Conservation (phyloP, 1,140 invertebrate genomes). For the Asbolus verrucosus region DNA sequence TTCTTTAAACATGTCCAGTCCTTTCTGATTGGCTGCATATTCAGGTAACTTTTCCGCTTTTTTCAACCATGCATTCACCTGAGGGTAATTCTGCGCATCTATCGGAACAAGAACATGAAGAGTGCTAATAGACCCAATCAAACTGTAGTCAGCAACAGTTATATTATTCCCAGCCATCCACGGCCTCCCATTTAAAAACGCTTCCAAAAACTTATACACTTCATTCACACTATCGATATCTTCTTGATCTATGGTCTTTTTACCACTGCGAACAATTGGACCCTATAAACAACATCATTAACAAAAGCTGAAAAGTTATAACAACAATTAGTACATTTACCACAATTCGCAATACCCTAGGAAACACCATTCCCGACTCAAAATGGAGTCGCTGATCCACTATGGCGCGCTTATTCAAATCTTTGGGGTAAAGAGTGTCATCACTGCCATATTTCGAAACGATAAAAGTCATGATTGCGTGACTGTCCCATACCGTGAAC, state of each 20-base stretch:
- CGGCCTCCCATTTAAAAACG: slow-evolving; percentile 45
- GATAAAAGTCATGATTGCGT: slow-evolving; percentile 72
- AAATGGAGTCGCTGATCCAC: slow-evolving; percentile 70
- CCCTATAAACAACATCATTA: slow-evolving; percentile 32
- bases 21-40: slow-evolving; percentile 41
- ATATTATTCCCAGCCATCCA: slow-evolving; percentile 52
- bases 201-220: slow-evolving; percentile 51
- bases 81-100: slow-evolving; percentile 47
- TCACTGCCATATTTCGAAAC: slow-evolving; percentile 70
- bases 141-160: slow-evolving; percentile 56
- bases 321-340: slow-evolving; percentile 48
- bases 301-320: background rate
- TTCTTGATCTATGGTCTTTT: slow-evolving; percentile 37
- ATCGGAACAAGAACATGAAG: slow-evolving; percentile 40
- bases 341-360: slow-evolving; percentile 25
- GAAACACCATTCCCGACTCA: slow-evolving; percentile 67
- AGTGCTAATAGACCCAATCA: slow-evolving; percentile 45
- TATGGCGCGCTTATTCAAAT: slow-evolving; percentile 67
- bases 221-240: slow-evolving; percentile 34
- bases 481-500: slow-evolving; percentile 73
- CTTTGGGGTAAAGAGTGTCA: slow-evolving; percentile 72
- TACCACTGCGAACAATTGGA: slow-evolving; percentile 45
- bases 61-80: slow-evolving; percentile 48
- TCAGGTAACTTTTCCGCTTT: slow-evolving; percentile 26
- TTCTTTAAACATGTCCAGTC: slow-evolving; percentile 49